Evolutionary conservation across 2,888 invertebrate genomes (phyloP).

Genomic region (Zele albiditarsus): DNA sequence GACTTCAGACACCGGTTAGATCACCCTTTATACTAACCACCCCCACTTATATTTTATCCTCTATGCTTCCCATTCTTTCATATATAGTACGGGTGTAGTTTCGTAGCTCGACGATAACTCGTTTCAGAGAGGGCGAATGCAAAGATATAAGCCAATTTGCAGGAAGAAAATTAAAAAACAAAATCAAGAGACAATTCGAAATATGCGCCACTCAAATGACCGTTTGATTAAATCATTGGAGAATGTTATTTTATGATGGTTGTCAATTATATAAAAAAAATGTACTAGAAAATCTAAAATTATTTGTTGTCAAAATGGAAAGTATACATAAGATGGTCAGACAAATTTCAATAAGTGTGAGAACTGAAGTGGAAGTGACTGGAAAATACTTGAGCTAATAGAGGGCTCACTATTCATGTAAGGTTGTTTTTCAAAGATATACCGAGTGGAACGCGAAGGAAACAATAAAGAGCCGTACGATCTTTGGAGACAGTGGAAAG

Average conservation of each 20-base stretch:
- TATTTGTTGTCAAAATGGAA: too few species aligned
- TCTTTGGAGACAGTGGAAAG: slow-evolving; percentile 38
- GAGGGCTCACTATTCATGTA: background rate
- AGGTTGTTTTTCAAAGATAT: slow-evolving; percentile 33
- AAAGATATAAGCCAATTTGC: slow-evolving; percentile 49
- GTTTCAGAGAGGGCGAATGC: slow-evolving; percentile 47
- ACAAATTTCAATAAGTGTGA: background rate
- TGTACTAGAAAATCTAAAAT: too few species aligned
- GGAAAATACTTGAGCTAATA: slow-evolving; percentile 1
- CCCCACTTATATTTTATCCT: slow-evolving; percentile 9
- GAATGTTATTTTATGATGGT: too few species aligned
- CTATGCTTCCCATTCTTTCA: slow-evolving; percentile 23
- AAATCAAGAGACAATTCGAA: background rate
- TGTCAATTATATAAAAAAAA: too few species aligned
- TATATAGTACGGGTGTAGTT: slow-evolving; percentile 47
- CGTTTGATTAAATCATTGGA: slow-evolving; percentile 59
- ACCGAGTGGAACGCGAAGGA: slow-evolving; percentile 38
- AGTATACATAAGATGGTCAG: too few species aligned
- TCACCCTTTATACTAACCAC: slow-evolving; percentile 30
- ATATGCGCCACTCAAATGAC: slow-evolving; percentile 42
- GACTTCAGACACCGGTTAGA: slow-evolving; percentile 67
- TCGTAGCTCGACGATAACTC: slow-evolving; percentile 43
- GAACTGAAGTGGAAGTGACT: background rate
- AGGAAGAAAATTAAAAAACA: slow-evolving; percentile 18
- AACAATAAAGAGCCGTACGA: slow-evolving; percentile 37